Percentiles rank a stretch among this genome's conserved stretches.
Evolutionary conservation across 2,888 invertebrate species (phyloP).

Genomic region (Heliconius erato): DNA sequence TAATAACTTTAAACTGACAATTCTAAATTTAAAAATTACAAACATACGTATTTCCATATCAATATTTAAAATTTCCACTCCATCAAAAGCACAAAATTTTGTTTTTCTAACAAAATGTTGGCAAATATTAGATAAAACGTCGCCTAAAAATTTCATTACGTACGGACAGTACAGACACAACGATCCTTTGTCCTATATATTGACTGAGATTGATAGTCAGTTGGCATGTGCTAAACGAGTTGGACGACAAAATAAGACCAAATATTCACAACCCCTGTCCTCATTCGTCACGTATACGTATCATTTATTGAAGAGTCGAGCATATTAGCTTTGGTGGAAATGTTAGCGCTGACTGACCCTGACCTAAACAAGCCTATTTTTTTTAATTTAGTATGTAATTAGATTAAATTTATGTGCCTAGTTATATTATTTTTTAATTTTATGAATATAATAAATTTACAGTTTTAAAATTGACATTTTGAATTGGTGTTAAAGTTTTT

Average conservation of each 20-base stretch:
- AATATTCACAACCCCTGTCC: constrained; percentile 78
- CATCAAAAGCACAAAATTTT: neutral
- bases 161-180: constrained; percentile 73
- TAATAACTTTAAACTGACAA: neutral
- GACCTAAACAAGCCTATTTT: neutral
- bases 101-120: constrained; percentile 31
- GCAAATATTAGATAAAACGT: constrained; percentile 56
- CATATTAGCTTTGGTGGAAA: constrained; percentile 62
- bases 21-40: no score
- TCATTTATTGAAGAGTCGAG: constrained; percentile 74
- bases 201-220: constrained; percentile 85
- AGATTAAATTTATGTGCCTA: neutral
- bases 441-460: no score
- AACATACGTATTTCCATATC: neutral
- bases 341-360: neutral
- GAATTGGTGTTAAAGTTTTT: no score
- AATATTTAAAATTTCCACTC: neutral
- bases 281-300: constrained; percentile 73
- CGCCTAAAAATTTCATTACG: constrained; percentile 76
- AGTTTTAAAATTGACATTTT: no score
- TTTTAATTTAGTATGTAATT: neutral
- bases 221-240: constrained; percentile 81
- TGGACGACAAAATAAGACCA: constrained; percentile 79
- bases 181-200: constrained; percentile 80
- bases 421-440: neutral